Conservation (phyloP, 2,888 invertebrate species). For the Anarsia innoxiella region DNA sequence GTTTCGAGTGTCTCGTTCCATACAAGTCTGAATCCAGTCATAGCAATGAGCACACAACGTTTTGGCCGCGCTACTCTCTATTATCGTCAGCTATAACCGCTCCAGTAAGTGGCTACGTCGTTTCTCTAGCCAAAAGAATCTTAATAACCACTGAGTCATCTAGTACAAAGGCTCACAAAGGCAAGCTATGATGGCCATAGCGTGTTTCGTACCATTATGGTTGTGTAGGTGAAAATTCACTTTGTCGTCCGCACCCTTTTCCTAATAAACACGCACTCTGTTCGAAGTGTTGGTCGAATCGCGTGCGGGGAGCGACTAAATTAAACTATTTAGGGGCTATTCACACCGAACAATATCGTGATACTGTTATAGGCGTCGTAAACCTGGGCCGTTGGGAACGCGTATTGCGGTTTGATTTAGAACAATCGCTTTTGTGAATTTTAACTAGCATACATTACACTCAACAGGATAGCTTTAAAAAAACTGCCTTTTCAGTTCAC, state of each 20-base stretch:
- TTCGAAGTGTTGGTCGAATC: slow-evolving; percentile 32
- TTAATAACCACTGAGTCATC: slow-evolving; percentile 12
- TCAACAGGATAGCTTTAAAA: no score
- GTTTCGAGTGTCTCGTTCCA: no score
- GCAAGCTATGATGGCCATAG: slow-evolving; percentile 24
- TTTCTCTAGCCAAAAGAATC: slow-evolving; percentile 5
- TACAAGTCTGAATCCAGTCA: no score
- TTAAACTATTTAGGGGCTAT: slow-evolving; percentile 30
- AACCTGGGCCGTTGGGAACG: slow-evolving; percentile 10
- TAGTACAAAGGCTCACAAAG: slow-evolving; percentile 18
- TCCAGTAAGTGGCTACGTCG: neutral
- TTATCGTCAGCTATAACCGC: no score
- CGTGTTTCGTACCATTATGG: slow-evolving; percentile 56
- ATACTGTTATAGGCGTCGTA: slow-evolving; percentile 6
- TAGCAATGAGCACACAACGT: no score
- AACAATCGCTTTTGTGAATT: no score
- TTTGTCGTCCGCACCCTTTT: slow-evolving; percentile 40
- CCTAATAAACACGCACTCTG: slow-evolving; percentile 44
- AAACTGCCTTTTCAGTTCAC: no score
- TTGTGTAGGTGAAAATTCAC: slow-evolving; percentile 49
- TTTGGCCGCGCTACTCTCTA: no score
- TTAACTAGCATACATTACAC: no score
- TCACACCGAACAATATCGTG: slow-evolving; percentile 14
- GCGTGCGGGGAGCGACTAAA: slow-evolving; percentile 34
- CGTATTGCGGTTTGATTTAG: neutral